Evolutionary conservation across 1,140 invertebrate species (phyloP), one percentile per base, ranked within the genome.

Genomic region (Metaphire vulgaris): DNA sequence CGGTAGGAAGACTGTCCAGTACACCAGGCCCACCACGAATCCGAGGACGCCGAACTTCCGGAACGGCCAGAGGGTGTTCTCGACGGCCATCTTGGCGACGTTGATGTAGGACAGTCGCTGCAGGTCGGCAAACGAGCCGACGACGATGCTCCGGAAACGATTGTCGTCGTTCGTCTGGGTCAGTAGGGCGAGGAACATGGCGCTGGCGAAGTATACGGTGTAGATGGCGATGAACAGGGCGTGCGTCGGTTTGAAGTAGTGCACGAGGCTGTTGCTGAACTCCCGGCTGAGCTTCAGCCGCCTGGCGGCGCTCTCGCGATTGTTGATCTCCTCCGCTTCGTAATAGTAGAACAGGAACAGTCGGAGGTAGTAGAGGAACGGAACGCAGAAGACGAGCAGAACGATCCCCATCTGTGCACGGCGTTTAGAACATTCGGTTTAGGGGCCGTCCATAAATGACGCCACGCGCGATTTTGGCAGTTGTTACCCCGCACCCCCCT

Each of bases 221-320:
- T 84, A 85, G 0, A 82, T 79, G 26, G 79, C 76, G 30, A 85
- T 81, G 74, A 85, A 85, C 16, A 85, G 64, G 0, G 80, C 79
- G 74, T 84, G 83, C 12, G 80, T 81, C 12, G 84, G 84, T 0
- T 81, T 79, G 15, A 84, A 79, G 75, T 83, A 83, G 75, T 84
- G 84, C 33, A 85, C 80, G 65, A 84, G 74, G 72, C 81, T 85
- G 34, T 76, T 80, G 67, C 80, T 77, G 75, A 82, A 83, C 14
- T 33, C 34, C 34, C 80, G 66, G 0, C 69, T 32, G 26, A 84
- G 76, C 0, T 79, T 77, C 1, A 83, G 67, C 12, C 71, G 41
- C 0, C 70, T n/a, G 26, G 80, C 71, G 15, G 81, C 72, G 0
- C 41, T n/a, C 31, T 79, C 75, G 21, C 84, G 74, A 31, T 64